Percentiles rank a stretch among this genome's conserved stretches.
These are phyloP conservation scores for Zingel zingel DNA, from an alignment of 2,113 vertebrate genomes.

Conservation along the genomic window DNA sequence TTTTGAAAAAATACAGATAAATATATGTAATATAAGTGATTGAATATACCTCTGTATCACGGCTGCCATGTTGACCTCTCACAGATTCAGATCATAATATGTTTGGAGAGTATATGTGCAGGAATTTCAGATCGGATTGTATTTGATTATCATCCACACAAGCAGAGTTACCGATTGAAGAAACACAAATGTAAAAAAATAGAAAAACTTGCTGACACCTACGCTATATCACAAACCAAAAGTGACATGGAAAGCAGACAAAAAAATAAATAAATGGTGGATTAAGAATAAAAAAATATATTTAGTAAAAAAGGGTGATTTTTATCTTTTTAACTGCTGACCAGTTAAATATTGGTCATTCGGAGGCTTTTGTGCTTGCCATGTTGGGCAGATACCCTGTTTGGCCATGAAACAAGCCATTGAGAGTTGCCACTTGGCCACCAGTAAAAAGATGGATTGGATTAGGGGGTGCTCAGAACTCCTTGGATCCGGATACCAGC, in stretches of 20 bases:
- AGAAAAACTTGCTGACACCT: not conserved
- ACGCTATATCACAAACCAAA: not conserved
- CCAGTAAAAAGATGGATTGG: constrained; percentile 73
- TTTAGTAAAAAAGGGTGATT: not conserved
- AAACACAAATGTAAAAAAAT: not conserved
- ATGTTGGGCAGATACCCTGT: constrained; percentile 69
- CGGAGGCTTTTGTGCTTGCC: constrained; percentile 55
- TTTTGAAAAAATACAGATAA: not conserved
- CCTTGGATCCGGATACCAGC: constrained; percentile 74
- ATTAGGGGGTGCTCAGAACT: constrained; percentile 61
- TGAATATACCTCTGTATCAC: not conserved
- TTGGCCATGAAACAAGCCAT: constrained; percentile 73
- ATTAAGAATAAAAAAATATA: not conserved
- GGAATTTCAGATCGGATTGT: not conserved
- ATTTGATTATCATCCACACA: not conserved
- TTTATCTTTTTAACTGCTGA: constrained; percentile 40
- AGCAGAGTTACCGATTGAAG: not conserved
- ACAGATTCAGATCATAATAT: not conserved
- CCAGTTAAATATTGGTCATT: constrained; percentile 71
- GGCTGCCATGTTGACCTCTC: not conserved
- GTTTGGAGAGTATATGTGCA: not conserved
- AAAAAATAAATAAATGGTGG: not conserved
- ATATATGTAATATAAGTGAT: not conserved
- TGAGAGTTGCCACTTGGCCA: constrained; percentile 76
- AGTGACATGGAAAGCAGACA: not conserved